Evolutionary conservation across 2,797 vertebrate species (phyloP), one percentile per base, ranked within the genome.

Genomic region (Enteromius paludinosus): DNA sequence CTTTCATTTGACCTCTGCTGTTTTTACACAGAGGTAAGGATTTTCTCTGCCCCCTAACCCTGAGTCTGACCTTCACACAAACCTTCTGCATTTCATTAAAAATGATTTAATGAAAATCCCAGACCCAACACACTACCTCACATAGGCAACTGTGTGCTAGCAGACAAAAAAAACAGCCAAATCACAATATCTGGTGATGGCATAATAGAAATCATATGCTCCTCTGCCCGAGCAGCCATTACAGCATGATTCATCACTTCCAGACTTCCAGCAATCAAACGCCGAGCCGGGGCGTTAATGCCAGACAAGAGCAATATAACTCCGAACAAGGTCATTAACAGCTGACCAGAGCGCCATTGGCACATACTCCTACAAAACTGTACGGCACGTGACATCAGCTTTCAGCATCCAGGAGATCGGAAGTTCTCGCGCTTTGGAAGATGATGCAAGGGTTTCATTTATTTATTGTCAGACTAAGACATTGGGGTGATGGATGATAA

Each of bases 181-280:
- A 92, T 90, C 86, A 85, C 86, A 90, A 90, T 89, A 85, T 25
- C 69, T 78, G 35, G 84, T 81, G 79, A 86, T 87, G 89, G 81
- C 80, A 85, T 86, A 82, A 90, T 84, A 88, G 85, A 74, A 90
- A 79, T 86, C 79, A 70, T 87, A 87, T 87, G 90, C 74, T 82
- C 79, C 82, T 64, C 81, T 85, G 85, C 83, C 83, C 14, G 76
- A 89, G 86, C 66, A 80, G 79, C 65, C 73, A 82, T 74, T 64
- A 77, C 81, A 43, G 41, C 87, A 70, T 87, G 83, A 86, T 81
- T 85, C 78, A 85, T 85, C 78, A 83, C 11, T 33, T 70, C 28
- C 84, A 80, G 78, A 52, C 86, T 47, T 52, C 82, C 82, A 54
- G 68, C 85, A 84, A 81, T 86, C 84, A 86, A 86, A 80, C 10